Evolutionary conservation across 2,888 invertebrate genomes (phyloP), one percentile per base, ranked within the genome.

Genomic region (Neoitamus cyanurus): DNA sequence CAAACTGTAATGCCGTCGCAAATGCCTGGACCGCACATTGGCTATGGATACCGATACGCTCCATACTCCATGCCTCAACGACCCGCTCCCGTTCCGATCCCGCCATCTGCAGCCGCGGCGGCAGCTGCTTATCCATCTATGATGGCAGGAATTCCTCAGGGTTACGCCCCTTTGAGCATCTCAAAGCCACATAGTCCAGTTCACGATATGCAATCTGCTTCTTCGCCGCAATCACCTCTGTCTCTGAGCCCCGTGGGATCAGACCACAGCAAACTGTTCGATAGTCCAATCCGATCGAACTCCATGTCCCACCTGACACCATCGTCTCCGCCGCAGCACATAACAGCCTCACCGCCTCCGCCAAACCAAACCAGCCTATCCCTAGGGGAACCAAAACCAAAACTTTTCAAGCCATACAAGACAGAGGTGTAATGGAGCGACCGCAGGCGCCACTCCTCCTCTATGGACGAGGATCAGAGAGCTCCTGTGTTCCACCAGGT

Each of bases 381-480:
- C 2, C 25, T 69, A 4, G 70, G 36, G 11, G 48, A 75, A 9
- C 90, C 92, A 58, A 93, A 93, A 88, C 95, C 94, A 0, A 95
- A 95, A 89, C 92, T 96, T 30, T 96, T 96, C 89, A 95, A 96
- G 89, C 96, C 96, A 0, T 96, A 96, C 91, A 96, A 95, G 88
- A 90, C 90, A 85, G 91, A 91, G 87, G 89, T 84, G 25, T 86
- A 86, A 58, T 58, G 58, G 25, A 58, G 58, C 9, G 58, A 58
- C 25, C 58, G 0, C 58, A 25, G 58, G 25, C 9, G 58, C 58
- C 25, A 25, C 58, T 58, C 25, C 25, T 20, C 58, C 25, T 58
- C 58, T 58, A 58, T 25, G 58, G 58, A 58, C 15, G 58, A 58
- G 58, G 58, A 58, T 58, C 58, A 25, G 58, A 15, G 58, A 1